phyloP scores from a whole-genome alignment of 2,888 invertebrate species.

The Synanthedon vespiformis region DNA sequence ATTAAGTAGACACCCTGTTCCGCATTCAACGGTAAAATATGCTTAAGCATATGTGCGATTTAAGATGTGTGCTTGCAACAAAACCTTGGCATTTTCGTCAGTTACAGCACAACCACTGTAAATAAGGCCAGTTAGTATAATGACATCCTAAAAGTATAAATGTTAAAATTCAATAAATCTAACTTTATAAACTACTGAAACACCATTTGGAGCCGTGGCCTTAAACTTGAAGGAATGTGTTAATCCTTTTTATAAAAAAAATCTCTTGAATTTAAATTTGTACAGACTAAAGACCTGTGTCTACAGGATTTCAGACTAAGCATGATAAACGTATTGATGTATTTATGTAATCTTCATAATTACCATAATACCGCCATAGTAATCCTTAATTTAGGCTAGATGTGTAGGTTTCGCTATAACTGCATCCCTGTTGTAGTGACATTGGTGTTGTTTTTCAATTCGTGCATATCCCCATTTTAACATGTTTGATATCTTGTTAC shows the following conservation, averaged over 20 bases:
- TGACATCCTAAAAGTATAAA: constrained; percentile 40
- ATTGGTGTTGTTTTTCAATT: constrained; percentile 57
- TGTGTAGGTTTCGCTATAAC: constrained; percentile 55
- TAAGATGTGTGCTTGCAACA: constrained; percentile 5
- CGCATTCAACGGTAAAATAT: constrained; percentile 6
- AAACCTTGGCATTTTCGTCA: constrained; percentile 1
- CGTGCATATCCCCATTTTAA: constrained; percentile 62
- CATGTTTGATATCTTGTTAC: constrained; percentile 62
- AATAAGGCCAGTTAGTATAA: constrained; percentile 50
- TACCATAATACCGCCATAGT: constrained; percentile 33
- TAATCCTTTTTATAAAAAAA: constrained; percentile 47
- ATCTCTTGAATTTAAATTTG: constrained; percentile 34
- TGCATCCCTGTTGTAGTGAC: constrained; percentile 43
- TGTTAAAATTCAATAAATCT: constrained; percentile 42
- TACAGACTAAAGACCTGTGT: constrained; percentile 27
- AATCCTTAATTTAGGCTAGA: constrained; percentile 48
- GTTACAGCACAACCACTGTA: constrained; percentile 31
- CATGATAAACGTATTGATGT: constrained; percentile 17
- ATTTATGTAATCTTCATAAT: constrained; percentile 28
- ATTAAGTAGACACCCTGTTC: constrained; percentile 26
- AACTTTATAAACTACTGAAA: constrained; percentile 60
- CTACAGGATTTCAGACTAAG: constrained; percentile 10
- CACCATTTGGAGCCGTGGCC: constrained; percentile 70
- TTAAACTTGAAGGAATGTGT: constrained; percentile 65
- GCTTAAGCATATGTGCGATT: constrained; percentile 15